These are phyloP conservation scores for Muscicapa striata DNA, from an alignment of 2,797 vertebrate genomes.

Conservation along the genomic window DNA sequence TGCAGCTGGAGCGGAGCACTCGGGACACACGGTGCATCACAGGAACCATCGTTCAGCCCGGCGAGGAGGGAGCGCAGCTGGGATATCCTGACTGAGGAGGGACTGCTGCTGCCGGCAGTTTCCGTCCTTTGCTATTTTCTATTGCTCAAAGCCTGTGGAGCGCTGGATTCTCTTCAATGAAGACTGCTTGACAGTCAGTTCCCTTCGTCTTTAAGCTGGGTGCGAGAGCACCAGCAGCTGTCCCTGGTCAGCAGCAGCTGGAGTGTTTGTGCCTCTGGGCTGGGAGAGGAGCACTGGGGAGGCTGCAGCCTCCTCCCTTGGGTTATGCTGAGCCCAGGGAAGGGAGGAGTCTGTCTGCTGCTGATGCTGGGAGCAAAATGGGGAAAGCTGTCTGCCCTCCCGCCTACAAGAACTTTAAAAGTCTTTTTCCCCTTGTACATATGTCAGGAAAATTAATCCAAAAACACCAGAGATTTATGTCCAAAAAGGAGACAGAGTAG, in stretches of 20 bases:
- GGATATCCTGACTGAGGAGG: background rate
- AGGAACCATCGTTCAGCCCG: background rate
- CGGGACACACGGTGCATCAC: background rate
- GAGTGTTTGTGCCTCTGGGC: background rate
- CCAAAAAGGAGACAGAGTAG: no score
- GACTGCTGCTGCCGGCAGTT: background rate
- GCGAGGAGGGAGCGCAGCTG: background rate
- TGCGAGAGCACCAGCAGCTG: background rate
- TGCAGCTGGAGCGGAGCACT: background rate
- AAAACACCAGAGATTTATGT: no score
- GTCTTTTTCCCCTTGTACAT: background rate
- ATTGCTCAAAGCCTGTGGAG: background rate
- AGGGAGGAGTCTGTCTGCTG: constrained; percentile 24
- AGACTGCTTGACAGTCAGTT: background rate
- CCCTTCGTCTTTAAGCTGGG: background rate
- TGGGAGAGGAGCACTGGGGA: background rate
- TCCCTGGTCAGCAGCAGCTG: background rate
- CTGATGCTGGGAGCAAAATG: background rate
- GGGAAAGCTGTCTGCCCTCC: background rate
- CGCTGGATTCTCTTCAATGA: background rate
- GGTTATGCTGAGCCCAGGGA: background rate
- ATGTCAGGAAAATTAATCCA: background rate
- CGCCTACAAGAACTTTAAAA: background rate
- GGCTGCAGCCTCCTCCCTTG: background rate
- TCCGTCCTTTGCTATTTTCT: background rate